A percentile compares a stretch with the other conserved stretches of the same genome.
phyloP scores from a whole-genome alignment of 1,140 invertebrate genomes.

The Reticulitermes speratus region DNA sequence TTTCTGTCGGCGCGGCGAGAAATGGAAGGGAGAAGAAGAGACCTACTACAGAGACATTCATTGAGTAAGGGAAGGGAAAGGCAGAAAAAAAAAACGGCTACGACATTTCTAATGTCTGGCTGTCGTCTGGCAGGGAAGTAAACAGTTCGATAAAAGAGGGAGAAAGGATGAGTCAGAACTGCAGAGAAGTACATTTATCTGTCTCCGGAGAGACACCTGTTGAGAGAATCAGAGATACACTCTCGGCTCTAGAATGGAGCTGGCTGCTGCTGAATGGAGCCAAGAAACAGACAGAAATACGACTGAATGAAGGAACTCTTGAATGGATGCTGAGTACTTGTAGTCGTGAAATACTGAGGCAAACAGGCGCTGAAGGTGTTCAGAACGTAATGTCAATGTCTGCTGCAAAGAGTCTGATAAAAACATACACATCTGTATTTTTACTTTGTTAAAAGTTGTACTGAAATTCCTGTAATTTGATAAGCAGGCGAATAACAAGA shows the following conservation, averaged over 20 bases:
- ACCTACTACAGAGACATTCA: neutral
- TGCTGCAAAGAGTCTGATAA: too few species aligned
- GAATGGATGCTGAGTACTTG: neutral
- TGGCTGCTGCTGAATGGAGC: neutral
- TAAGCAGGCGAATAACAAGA: too few species aligned
- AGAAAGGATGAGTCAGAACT: conserved; percentile 3
- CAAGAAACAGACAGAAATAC: neutral
- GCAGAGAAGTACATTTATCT: conserved; percentile 10
- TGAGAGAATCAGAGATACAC: conserved; percentile 2
- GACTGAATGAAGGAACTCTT: neutral
- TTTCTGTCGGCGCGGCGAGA: neutral
- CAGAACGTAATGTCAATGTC: too few species aligned
- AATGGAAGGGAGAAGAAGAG: neutral
- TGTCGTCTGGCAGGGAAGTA: neutral
- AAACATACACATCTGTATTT: too few species aligned
- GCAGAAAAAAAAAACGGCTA: neutral
- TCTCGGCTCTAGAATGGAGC: neutral
- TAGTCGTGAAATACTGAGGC: too few species aligned
- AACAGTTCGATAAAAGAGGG: conserved; percentile 14
- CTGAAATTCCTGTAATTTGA: too few species aligned
- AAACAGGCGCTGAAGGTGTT: too few species aligned
- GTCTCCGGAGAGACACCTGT: neutral
- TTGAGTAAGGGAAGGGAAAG: neutral
- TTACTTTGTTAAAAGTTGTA: too few species aligned
- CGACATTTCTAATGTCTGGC: conserved; percentile 10